Conservation (phyloP, 2,888 invertebrate genomes). For the Chrysolina haemoptera region DNA sequence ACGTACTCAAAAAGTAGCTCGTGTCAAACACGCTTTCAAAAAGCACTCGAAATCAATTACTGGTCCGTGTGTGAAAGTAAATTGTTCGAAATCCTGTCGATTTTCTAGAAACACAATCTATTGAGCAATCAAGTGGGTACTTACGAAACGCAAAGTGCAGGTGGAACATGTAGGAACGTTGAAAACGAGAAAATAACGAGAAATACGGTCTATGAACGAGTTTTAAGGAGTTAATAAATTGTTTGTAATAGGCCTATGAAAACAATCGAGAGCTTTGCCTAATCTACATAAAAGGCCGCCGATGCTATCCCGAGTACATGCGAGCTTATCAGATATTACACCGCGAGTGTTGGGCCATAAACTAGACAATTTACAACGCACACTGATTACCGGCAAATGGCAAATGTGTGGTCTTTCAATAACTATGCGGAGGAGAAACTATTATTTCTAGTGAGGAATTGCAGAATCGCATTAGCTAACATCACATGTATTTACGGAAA, state of each 20-base stretch:
- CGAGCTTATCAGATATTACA: slow-evolving; percentile 49
- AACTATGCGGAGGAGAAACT: slow-evolving; percentile 42
- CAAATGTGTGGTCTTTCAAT: slow-evolving; percentile 51
- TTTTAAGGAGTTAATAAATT: slow-evolving; percentile 1
- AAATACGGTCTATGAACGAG: slow-evolving; percentile 8
- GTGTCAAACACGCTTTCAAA: slow-evolving; percentile 15
- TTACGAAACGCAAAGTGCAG: slow-evolving; percentile 15
- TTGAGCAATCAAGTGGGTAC: slow-evolving; percentile 18
- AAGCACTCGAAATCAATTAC: slow-evolving; percentile 11
- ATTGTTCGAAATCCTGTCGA: slow-evolving; percentile 6
- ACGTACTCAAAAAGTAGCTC: slow-evolving; percentile 1
- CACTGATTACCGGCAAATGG: slow-evolving; percentile 48
- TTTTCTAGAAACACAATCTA: slow-evolving; percentile 15
- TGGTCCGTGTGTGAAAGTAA: slow-evolving; percentile 6
- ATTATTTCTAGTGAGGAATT: slow-evolving; percentile 9
- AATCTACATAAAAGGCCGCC: slow-evolving; percentile 35
- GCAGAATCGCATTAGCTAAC: neutral
- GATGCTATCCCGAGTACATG: slow-evolving; percentile 41
- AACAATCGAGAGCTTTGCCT: slow-evolving; percentile 34
- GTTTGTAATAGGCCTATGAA: slow-evolving; percentile 23
- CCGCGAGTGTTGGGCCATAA: slow-evolving; percentile 47
- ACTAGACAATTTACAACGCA: slow-evolving; percentile 50
- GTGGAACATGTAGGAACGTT: slow-evolving; percentile 13
- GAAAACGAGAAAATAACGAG: slow-evolving; percentile 21
- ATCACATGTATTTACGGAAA: neutral